Conservation (phyloP, 2,113 vertebrate genomes). For the Steatornis caripensis region DNA sequence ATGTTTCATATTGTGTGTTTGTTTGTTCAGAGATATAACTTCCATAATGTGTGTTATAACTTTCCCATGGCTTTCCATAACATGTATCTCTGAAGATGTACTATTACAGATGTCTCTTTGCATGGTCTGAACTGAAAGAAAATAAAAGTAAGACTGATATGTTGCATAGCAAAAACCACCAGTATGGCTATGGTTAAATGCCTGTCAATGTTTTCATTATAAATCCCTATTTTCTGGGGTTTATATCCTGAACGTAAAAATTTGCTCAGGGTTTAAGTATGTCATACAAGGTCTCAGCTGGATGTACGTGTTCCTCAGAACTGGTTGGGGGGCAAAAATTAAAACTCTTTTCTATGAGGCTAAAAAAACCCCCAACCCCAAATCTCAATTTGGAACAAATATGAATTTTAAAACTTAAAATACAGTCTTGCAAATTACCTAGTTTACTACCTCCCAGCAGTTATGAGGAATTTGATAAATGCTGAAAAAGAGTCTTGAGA, state of each 20-base stretch:
- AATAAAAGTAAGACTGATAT: conserved; percentile 9
- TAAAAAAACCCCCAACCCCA: neutral
- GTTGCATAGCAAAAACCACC: neutral
- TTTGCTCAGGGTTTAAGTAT: conserved; percentile 1
- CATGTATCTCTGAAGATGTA: neutral
- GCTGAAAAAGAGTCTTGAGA: neutral
- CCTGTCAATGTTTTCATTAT: conserved; percentile 1
- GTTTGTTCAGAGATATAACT: neutral
- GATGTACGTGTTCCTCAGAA: neutral
- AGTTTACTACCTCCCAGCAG: neutral
- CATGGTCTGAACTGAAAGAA: neutral
- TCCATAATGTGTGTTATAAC: neutral
- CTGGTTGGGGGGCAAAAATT: neutral
- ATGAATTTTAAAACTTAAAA: neutral
- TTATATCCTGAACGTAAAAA: neutral
- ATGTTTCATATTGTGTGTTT: neutral
- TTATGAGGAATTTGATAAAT: neutral
- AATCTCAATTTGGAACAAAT: neutral
- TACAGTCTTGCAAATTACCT: neutral
- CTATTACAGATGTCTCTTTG: neutral
- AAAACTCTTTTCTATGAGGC: neutral
- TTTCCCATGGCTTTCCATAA: neutral
- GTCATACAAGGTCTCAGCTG: neutral
- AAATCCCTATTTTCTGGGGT: conserved; percentile 20
- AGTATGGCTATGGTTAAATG: neutral